phyloP scores from a whole-genome alignment of 1,140 invertebrate species.

The Cheumatopsyche charites region DNA sequence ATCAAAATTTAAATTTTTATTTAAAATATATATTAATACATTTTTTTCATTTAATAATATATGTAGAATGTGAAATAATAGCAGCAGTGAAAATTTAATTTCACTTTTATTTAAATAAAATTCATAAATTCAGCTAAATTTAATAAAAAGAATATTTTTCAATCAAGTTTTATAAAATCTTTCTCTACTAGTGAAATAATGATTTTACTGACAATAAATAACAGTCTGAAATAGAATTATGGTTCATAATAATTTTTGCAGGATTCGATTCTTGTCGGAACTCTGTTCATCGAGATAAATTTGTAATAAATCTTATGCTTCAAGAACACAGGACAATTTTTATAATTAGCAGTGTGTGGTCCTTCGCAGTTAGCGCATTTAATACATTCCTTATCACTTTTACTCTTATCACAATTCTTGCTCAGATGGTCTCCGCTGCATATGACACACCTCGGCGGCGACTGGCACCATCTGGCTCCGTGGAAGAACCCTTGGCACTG shows the following conservation, averaged over 20 bases:
- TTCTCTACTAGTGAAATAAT: no score
- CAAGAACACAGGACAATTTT: slow-evolving; percentile 26
- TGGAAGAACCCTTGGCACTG: slow-evolving; percentile 50
- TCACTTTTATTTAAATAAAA: no score
- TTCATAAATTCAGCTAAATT: no score
- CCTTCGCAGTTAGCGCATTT: slow-evolving; percentile 36
- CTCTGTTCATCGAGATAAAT: background rate
- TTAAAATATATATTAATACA: no score
- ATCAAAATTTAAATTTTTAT: no score
- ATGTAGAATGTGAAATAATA: no score
- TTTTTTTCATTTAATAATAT: no score
- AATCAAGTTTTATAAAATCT: no score
- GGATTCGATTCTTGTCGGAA: background rate
- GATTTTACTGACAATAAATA: no score
- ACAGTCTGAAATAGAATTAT: background rate
- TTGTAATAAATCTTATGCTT: background rate
- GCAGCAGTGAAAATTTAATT: no score
- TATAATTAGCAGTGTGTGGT: slow-evolving; percentile 42
- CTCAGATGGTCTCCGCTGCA: slow-evolving; percentile 47
- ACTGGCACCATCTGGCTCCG: slow-evolving; percentile 41
- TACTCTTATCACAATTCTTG: background rate
- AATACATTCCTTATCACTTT: slow-evolving; percentile 29
- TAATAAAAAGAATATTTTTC: no score
- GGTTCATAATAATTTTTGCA: background rate
- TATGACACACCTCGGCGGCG: slow-evolving; percentile 44